phyloP scores from a whole-genome alignment of 1,140 invertebrate species.

The Philopotamus ludificatus region DNA sequence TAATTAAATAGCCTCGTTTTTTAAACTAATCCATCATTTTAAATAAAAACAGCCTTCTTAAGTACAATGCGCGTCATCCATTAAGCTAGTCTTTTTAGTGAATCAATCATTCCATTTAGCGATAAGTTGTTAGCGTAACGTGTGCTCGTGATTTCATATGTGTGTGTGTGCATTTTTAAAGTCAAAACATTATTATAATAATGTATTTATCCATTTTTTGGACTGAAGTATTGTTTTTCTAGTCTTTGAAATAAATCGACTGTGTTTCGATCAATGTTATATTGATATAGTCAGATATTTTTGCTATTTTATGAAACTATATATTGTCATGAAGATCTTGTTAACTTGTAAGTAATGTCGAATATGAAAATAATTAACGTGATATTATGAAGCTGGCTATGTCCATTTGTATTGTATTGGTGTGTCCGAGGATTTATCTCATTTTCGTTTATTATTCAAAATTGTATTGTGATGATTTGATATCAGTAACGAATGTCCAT shows the following conservation, averaged over 20 bases:
- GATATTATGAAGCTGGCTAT: too few relatives aligned
- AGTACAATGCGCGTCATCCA: conserved; percentile 15
- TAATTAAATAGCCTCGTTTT: too few relatives aligned
- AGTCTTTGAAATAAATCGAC: conserved; percentile 1
- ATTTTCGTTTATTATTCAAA: too few relatives aligned
- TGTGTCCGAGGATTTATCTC: too few relatives aligned
- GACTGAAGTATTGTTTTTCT: conserved; percentile 15
- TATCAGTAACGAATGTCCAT: too few relatives aligned
- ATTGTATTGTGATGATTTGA: too few relatives aligned
- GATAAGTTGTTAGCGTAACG: background rate
- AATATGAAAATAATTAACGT: too few relatives aligned
- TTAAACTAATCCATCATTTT: too few relatives aligned
- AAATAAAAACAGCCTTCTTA: conserved; percentile 15
- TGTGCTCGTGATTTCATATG: conserved; percentile 2
- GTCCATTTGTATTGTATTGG: too few relatives aligned
- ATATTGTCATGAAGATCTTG: too few relatives aligned
- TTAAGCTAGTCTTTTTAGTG: background rate
- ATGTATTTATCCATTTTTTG: conserved; percentile 10
- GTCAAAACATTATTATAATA: too few relatives aligned
- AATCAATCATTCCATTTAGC: background rate
- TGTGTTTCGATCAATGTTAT: background rate
- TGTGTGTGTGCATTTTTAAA: conserved; percentile 12
- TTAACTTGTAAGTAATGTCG: too few relatives aligned
- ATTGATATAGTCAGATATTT: background rate
- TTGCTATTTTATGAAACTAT: background rate